Evolutionary conservation across 2,797 vertebrate genomes (phyloP), one percentile per base, ranked within the genome.

Genomic region (Gephyroberyx darwinii): DNA sequence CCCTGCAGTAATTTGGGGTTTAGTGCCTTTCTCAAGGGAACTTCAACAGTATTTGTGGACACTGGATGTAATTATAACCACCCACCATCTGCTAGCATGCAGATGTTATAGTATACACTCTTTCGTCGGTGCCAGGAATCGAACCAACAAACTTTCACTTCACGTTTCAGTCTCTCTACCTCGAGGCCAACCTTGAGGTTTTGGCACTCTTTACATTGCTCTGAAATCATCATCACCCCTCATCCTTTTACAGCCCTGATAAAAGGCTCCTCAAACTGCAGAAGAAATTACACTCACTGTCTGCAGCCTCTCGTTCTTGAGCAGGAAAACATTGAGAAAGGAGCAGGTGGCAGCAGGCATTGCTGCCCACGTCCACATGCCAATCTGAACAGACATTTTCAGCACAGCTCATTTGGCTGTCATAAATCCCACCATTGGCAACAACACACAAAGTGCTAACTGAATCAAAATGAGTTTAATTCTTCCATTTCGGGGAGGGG

Each of bases 311-410:
- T 69, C 79, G 81, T 74, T 76, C 65, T 84, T 65, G 76, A 76
- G 86, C 55, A 60, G 65, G 65, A 84, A 84, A 84, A 79, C 75
- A 85, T 33, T 83, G 77, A 64, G 74, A 78, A 69, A 77, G 75
- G 80, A 91, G 85, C 91, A 91, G 91, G 91, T 92, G 92, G 91
- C 78, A 71, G 73, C 52, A 80, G 67, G 85, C 84, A 85, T 88
- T 77, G 84, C 86, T 74, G 84, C 85, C 86, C 83, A 78, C 86
- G 63, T 87, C 84, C 82, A 81, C 77, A 54, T 88, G 84, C 83
- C 90, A 91, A 71, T 91, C 87, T 81, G 77, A 86, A 53, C 83
- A 84, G 79, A 85, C 74, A 86, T 84, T 90, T 84, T 74, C 69
- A 61, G 50, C 61, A 50, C 71, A 58, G 68, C 80, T 85, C 84